phyloP scores from a whole-genome alignment of 2,797 vertebrate species.

The Euthynnus affinis region DNA sequence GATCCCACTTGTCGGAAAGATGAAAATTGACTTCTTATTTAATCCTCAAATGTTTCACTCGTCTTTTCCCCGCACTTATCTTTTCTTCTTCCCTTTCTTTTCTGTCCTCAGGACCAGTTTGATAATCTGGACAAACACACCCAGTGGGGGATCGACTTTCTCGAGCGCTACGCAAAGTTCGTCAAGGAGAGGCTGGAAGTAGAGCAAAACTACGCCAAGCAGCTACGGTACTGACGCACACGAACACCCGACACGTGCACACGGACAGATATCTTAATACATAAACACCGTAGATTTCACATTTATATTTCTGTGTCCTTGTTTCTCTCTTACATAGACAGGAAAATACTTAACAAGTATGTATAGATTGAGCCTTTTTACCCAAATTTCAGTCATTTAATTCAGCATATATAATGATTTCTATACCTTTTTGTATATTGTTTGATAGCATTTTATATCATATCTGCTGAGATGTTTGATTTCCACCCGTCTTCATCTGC shows the following conservation, averaged over 20 bases:
- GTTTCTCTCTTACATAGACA: not conserved
- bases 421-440: not conserved
- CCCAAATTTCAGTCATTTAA: not conserved
- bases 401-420: too few relatives aligned
- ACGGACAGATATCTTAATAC: not conserved
- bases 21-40: not conserved
- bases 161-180: slow-evolving; percentile 98
- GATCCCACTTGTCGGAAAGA: not conserved
- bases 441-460: not conserved
- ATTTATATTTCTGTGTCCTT: not conserved
- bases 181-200: slow-evolving; percentile 99
- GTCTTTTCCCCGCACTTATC: not conserved
- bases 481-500: not conserved
- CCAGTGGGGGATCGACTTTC: slow-evolving; percentile 99
- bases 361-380: not conserved
- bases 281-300: not conserved
- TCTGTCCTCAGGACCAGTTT: slow-evolving; percentile 93
- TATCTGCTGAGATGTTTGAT: too few relatives aligned
- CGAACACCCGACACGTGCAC: not conserved
- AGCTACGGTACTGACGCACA: slow-evolving; percentile 88
- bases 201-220: slow-evolving; percentile 98
- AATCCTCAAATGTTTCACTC: not conserved
- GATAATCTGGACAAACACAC: slow-evolving; percentile 99
- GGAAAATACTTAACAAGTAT: not conserved
- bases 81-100: not conserved